phyloP scores from a whole-genome alignment of 2,113 vertebrate species.

The Geococcyx californianus region DNA sequence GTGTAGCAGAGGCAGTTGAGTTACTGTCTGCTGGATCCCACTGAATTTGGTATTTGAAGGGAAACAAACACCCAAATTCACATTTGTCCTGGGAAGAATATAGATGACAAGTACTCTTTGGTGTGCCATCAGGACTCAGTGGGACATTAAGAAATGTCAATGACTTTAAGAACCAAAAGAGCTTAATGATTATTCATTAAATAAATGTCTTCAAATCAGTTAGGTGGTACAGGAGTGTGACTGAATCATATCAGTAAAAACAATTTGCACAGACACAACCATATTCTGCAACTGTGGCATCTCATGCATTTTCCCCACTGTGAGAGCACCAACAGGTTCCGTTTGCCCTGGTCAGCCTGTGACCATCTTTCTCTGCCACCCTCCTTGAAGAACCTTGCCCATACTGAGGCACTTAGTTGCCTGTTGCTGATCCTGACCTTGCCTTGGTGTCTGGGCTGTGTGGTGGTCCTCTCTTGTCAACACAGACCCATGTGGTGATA shows the following conservation, averaged over 20 bases:
- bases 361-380: background rate
- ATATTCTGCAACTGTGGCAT: background rate
- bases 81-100: background rate
- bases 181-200: constrained; percentile 1
- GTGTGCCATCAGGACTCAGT: background rate
- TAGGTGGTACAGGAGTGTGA: background rate
- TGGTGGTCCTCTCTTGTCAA: background rate
- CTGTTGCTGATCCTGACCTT: background rate
- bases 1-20: background rate
- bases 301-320: rapidly evolving
- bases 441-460: rapidly evolving
- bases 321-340: background rate
- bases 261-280: background rate
- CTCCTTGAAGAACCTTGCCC: background rate
- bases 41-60: background rate
- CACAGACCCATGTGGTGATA: rapidly evolving
- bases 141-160: background rate
- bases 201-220: background rate
- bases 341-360: background rate
- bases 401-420: background rate
- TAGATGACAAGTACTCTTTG: background rate
- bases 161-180: background rate
- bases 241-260: background rate
- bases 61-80: background rate
- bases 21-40: background rate